A percentile compares a stretch with the other conserved stretches of the same genome.
Conservation (phyloP, 2,888 invertebrate genomes). For the Lamellibrachia columna region DNA sequence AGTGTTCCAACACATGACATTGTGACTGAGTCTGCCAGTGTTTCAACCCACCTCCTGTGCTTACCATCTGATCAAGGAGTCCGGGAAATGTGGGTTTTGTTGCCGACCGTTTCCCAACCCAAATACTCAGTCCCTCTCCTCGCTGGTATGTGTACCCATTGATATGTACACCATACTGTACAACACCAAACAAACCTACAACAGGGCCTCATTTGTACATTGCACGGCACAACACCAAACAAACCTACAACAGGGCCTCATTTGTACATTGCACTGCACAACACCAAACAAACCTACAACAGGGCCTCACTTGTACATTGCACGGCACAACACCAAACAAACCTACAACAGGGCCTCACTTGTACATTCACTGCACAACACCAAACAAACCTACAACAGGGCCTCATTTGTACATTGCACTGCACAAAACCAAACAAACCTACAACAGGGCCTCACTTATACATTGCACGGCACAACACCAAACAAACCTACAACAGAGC, state of each 20-base stretch:
- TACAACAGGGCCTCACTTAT: constrained; percentile 75
- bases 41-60: neutral
- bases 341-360: too few species aligned
- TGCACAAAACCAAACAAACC: constrained; percentile 89
- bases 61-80: constrained; percentile 92
- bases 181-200: constrained; percentile 84
- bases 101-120: constrained; percentile 90
- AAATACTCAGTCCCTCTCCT: constrained; percentile 85
- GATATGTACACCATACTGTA: constrained; percentile 93
- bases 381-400: too few species aligned
- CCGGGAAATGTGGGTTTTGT: constrained; percentile 96
- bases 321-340: too few species aligned
- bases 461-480: constrained; percentile 94
- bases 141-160: constrained; percentile 91
- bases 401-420: constrained; percentile 89
- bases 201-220: neutral
- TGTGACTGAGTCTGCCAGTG: neutral
- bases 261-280: constrained; percentile 74
- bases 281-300: too few species aligned
- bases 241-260: constrained; percentile 35
- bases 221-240: neutral
- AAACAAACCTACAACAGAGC: constrained; percentile 74
- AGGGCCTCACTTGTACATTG: too few species aligned
- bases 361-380: too few species aligned
- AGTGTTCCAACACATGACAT: neutral